Percentiles rank a stretch among this genome's conserved stretches.
phyloP scores from a whole-genome alignment of 2,888 invertebrate species.

The Epistrophella euchroma region DNA sequence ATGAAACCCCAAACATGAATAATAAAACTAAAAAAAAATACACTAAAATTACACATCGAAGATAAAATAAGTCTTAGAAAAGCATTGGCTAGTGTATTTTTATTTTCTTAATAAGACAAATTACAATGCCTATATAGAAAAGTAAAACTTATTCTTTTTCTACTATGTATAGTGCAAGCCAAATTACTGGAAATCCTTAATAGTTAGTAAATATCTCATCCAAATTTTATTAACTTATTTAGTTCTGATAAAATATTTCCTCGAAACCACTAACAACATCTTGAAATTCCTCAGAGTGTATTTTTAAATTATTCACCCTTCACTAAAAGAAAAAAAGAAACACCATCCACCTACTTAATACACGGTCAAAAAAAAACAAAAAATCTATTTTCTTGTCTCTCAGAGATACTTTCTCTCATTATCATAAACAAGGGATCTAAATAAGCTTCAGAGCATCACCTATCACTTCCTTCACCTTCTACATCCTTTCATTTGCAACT shows the following conservation, averaged over 20 bases:
- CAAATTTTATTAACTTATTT: no score
- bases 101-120: no score
- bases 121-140: no score
- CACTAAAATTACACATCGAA: no score
- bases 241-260: background rate
- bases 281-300: background rate
- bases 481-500: constrained; percentile 4
- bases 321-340: background rate
- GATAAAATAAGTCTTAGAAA: no score
- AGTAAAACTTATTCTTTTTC: no score
- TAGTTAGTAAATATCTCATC: no score
- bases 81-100: no score
- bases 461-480: background rate
- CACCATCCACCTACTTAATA: background rate
- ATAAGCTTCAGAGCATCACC: constrained; percentile 27
- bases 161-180: no score
- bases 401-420: background rate
- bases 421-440: constrained; percentile 32
- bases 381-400: background rate
- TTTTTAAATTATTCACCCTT: background rate
- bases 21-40: no score
- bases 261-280: background rate
- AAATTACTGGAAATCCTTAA: no score
- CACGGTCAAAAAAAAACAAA: constrained; percentile 2
- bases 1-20: no score